These are phyloP conservation scores for Hippocampus kuda DNA, from an alignment of 2,797 vertebrate species.

Conservation along the genomic window DNA sequence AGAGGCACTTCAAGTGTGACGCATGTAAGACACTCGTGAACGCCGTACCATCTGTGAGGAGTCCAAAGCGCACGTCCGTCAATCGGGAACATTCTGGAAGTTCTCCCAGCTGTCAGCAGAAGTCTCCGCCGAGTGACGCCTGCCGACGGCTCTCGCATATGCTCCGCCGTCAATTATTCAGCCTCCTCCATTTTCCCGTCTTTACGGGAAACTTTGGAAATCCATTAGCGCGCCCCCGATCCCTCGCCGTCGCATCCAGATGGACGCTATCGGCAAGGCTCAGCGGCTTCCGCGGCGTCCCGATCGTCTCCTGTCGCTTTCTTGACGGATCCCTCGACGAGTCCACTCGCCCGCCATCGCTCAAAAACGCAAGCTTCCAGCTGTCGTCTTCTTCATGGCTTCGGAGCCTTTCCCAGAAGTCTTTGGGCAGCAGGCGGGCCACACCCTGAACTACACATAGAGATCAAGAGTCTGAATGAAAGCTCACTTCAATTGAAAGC, in stretches of 20 bases:
- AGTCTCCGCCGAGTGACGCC: conserved; percentile 31
- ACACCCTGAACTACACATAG: too few species aligned
- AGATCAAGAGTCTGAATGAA: not conserved
- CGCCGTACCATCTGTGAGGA: not conserved
- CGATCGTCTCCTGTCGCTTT: conserved; percentile 8
- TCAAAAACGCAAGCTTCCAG: conserved; percentile 30
- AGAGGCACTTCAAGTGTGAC: not conserved
- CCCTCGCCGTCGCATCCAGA: conserved; percentile 44
- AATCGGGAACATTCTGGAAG: conserved; percentile 11
- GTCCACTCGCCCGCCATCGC: conserved; percentile 22
- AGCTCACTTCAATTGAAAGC: not conserved
- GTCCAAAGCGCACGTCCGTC: conserved; percentile 11
- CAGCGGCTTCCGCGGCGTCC: conserved; percentile 34
- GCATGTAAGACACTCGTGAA: not conserved
- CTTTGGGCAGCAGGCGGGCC: too few species aligned
- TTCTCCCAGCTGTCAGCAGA: conserved; percentile 12
- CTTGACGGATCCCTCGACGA: conserved; percentile 37
- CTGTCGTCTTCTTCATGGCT: conserved; percentile 11
- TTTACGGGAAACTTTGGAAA: conserved; percentile 53
- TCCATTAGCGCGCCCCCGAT: conserved; percentile 45
- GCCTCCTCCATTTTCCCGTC: conserved; percentile 46
- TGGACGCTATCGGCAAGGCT: conserved; percentile 51
- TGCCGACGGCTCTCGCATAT: conserved; percentile 45
- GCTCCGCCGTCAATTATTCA: conserved; percentile 59
- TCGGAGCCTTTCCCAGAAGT: too few species aligned